Evolutionary conservation across 1,140 invertebrate species (phyloP), one percentile per base, ranked within the genome.

Genomic region (Lordiphosa clarofinis): DNA sequence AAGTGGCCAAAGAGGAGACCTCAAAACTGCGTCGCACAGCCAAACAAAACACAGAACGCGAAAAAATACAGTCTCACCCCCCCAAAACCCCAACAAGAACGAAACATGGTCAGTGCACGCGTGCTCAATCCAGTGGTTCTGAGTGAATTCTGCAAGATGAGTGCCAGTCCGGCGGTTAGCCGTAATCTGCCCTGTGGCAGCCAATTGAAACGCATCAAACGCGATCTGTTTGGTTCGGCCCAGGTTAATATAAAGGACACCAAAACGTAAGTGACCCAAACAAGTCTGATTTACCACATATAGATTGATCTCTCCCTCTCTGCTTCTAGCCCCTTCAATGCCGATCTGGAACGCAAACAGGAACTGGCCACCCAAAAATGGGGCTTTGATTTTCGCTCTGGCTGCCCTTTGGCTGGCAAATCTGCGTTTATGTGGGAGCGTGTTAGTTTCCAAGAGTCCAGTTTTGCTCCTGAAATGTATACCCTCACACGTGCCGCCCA

Each of bases 371-470:
- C 63, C 11, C 72, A 87, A 40, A 88, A 87, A 47, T 89, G 88
- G 88, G 87, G 88, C 36, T 89, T 89, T 42, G 87, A 89, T 63
- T 89, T 89, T 47, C 79, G 79, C 11, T 62, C 57, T 42, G 87
- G 87, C 15, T 62, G 63, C 37, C 88, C 88, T 1, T 43, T 89
- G 28, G 10, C 35, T n/a, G 46, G 54, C 6, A 87, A 60, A 37
- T 62, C 73, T 28, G 65, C 65, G 28, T 89, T 52, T 42, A 74
- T 74, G 11, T 89, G 88, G 88, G 87, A 89, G 38, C 82, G 86
- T 10, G 87, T 89, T 5, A 79, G 86, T 28, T 61, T 70, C 15
- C 86, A 87, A 39, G 88, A 88, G 47, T 84, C 81, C 7, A 70
- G 49, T 40, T 71, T 44, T 35, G 79, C 81, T 3, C 88, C 88